Evolutionary conservation across 1,140 invertebrate species (phyloP), one percentile per base, ranked within the genome.

Genomic region (Andricus grossulariae): DNA sequence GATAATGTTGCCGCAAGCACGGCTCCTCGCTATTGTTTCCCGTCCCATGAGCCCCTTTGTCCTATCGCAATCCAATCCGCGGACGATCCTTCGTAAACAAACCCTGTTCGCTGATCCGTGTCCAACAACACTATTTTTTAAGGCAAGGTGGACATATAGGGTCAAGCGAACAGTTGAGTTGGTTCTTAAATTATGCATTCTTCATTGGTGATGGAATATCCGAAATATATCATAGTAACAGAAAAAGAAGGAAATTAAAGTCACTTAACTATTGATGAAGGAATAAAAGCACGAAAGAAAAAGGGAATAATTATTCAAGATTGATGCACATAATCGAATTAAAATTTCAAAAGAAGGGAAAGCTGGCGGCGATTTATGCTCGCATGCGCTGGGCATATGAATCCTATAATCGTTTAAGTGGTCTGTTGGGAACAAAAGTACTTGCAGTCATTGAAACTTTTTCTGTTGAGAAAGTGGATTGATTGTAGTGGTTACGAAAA

Each of bases 1-100:
- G 90, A 91, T 92, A 92, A 91, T 91, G 90, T 90, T 91, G 90
- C 91, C 91, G 90, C 91, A 91, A 92, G 89, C 90, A 90, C 86
- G 86, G 90, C 85, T 87, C 76, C 80, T 82, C 76, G 82, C 76
- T 82, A 76, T 78, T 72, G 73, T 55, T 70, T 76, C 80, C 82
- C 71, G 81, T 74, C 73, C 76, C 74, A 79, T 75, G 72, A 76
- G 71, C 76, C 76, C 81, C 80, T 80, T 79, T 77, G 51, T 78
- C 78, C 79, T 82, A 86, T 85, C 83, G 80, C 83, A 81, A 84
- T 83, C 83, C 80, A 80, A 85, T 87, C 84, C 83, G 60, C 79
- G 79, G 77, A 74, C 78, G 75, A 85, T 82, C 74, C 80, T 66
- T 77, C 78, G 78, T 87, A 85, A 88, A 83, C 73, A 82, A 83